Base-by-base conservation (phyloP, 2,113 vertebrate species). In the Geococcyx californianus region DNA sequence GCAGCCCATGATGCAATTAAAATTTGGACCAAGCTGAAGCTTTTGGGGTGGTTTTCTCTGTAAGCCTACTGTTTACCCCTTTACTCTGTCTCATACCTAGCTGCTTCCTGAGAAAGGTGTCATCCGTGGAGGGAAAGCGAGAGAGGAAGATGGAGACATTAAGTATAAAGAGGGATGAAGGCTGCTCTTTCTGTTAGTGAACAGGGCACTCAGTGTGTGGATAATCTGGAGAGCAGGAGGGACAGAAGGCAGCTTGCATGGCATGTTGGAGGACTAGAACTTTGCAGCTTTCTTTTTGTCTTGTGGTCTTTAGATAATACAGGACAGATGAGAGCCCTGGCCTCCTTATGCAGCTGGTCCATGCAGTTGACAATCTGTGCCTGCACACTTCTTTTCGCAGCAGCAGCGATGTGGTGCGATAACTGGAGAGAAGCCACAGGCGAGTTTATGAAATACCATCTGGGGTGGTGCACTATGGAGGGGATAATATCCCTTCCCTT, bases 341-440 rank as follows among this genome's bases (percentile, higher is more conserved):
- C 38, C 58, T 59, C 51, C 42, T 59, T 24, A 12, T 33, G 13
- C 0, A 3, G n/a, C 79, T 17, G 19, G 52, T 23, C 20, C 21
- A 10, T 10, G 17, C 25, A 17, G 47, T 10, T 72, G 58, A n/a
- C 4, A 3, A 24, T 10, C 59, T 33, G 12, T 72, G n/a, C 45
- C 29, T 36, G 55, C 34, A 2, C 6, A 5, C 36, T 45, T 59
- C 31, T 38, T 38, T 42, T 24, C 0, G 2, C 54, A 62, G 73
- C 64, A 34, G 56, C 3, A 1, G 16, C 13, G 6, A 18, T 29
- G 33, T 0, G 4, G 47, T n/a, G 44, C 3, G 0, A 16, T 17
- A 31, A 25, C 26, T 31, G 25, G 14, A 54, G 64, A 36, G 72
- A 47, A 56, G 52, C 52, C 21, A 31, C 59, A 34, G 64, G 15